Evolutionary conservation across 1,140 invertebrate genomes (phyloP), one percentile per base, ranked within the genome.

Genomic region (Galendromus occidentalis): DNA sequence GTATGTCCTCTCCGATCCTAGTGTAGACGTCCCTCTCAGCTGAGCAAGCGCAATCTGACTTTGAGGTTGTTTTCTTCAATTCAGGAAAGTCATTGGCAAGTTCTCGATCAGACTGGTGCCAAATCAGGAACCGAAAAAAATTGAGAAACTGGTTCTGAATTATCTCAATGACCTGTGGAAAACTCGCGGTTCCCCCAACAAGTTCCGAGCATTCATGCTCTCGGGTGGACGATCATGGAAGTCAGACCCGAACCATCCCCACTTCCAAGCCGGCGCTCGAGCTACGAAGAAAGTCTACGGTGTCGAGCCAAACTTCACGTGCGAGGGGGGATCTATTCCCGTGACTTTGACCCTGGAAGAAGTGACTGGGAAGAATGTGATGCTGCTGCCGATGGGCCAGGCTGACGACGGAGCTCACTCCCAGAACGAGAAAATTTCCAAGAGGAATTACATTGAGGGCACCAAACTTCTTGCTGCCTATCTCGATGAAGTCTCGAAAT

Each of bases 401-500:
- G 85, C 84, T 66, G 93, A 97, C 76, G 94, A 98, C 79, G 93
- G 93, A 68, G 92, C 93, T 66, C 94, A 98, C 79, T 94, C 91
- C 0, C 94, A 97, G 77, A 97, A 97, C 79, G 94, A 98, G 76
- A 98, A 98, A 76, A 81, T 97, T 69, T 85, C 95, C 78, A 78
- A 86, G 65, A 79, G 80, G 64, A 97, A 96, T 77, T 97, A 95
- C 72, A 91, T 96, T 70, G 83, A 91, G 78, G 92, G 92, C 67
- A 86, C 86, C 2, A 91, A 91, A 78, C 74, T 90, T 42, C 79
- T 92, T 68, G 88, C 84, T 22, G 85, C 88, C 25, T 92, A 92
- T 74, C 74, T 91, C 18, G 82, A 84, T 71, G 87, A 92, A 79
- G 81, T 88, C 18, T 80, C 82, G 41, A 81, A 83, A 71, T 73